phyloP scores from a whole-genome alignment of 2,888 invertebrate genomes.

The Netelia virgata region DNA sequence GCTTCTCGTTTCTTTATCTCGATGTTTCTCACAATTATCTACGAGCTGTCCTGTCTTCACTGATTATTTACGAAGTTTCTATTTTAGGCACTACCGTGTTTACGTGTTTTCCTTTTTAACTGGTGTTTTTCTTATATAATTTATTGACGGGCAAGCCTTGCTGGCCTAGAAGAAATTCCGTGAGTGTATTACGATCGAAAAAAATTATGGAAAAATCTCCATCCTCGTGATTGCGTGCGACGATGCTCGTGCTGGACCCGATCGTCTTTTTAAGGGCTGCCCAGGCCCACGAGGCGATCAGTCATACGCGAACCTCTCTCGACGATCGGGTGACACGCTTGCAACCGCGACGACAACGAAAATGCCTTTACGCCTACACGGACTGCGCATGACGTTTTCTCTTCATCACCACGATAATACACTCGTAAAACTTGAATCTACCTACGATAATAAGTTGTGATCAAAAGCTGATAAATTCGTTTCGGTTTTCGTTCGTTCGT shows the following conservation, averaged over 20 bases:
- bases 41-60: constrained; percentile 6
- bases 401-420: not conserved
- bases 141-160: not conserved
- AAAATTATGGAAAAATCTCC: not conserved
- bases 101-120: not conserved
- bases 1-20: constrained; percentile 29
- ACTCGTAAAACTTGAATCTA: not conserved
- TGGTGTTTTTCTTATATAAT: constrained; percentile 1
- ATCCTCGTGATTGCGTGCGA: constrained; percentile 1
- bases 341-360: not conserved
- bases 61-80: not conserved
- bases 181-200: not conserved
- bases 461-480: not conserved
- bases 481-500: not conserved
- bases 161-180: not conserved
- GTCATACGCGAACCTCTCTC: constrained; percentile 61
- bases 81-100: not conserved
- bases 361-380: not conserved
- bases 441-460: not conserved
- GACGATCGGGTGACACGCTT: constrained; percentile 38
- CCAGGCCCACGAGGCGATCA: constrained; percentile 64
- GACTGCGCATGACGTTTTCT: constrained; percentile 5
- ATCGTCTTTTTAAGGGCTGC: constrained; percentile 69
- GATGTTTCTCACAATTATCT: constrained; percentile 1
- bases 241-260: not conserved